Evolutionary conservation across 2,888 invertebrate genomes (phyloP).

Genomic region (Teleiodes luculella): DNA sequence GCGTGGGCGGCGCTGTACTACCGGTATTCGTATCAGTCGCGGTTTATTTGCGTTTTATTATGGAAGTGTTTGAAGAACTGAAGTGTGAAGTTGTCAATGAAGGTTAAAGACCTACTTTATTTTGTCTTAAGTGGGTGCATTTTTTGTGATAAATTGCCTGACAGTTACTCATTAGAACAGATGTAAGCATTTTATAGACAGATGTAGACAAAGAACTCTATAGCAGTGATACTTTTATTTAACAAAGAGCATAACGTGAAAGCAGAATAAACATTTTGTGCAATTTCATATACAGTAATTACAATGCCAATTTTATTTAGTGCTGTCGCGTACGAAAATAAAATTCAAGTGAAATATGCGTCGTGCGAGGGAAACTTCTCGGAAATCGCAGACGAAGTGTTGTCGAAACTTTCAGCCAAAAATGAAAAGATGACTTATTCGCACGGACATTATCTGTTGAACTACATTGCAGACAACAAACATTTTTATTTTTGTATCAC

Average conservation of each 20-base stretch:
- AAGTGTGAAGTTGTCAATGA: neutral
- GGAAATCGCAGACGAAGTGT: constrained; percentile 92
- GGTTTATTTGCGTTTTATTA: constrained; percentile 22
- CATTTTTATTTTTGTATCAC: constrained; percentile 95
- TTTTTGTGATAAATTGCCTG: too few species aligned
- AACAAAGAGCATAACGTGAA: too few species aligned
- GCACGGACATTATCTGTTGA: constrained; percentile 81
- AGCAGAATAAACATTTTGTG: neutral
- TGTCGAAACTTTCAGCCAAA: constrained; percentile 86
- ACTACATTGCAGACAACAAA: constrained; percentile 89
- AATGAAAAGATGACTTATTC: constrained; percentile 94
- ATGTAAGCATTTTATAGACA: too few species aligned
- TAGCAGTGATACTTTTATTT: too few species aligned
- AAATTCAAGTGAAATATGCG: constrained; percentile 90
- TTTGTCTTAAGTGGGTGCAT: too few species aligned
- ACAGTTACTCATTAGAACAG: too few species aligned
- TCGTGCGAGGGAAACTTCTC: constrained; percentile 95
- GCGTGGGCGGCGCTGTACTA: constrained; percentile 26
- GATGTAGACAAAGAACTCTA: too few species aligned
- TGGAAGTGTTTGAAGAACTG: neutral
- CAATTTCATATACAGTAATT: neutral
- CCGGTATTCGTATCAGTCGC: constrained; percentile 34
- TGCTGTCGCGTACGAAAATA: constrained; percentile 88
- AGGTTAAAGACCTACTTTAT: too few species aligned
- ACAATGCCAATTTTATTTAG: constrained; percentile 94